Base-by-base conservation (phyloP, 1,140 invertebrate species). In the Bombus fervidus region DNA sequence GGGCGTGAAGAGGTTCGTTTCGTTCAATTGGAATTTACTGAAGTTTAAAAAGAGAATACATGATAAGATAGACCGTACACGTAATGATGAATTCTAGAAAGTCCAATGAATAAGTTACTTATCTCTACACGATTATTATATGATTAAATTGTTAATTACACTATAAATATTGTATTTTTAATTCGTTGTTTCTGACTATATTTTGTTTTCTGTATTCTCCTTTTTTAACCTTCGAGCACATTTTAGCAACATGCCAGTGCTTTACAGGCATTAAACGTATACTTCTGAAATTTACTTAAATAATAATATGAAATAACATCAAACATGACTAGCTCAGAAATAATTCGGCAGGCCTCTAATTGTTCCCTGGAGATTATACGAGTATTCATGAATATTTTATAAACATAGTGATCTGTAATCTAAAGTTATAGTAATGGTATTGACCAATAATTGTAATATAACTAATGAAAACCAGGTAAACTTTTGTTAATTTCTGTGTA, bases 1-100 rank as follows among this genome's bases (percentile, higher is more conserved):
- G 86, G 87, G 74, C 86, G 86, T 87, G 73, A 87, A 87, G 87
- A 89, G 79, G 87, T 87, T 87, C 43, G 86, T 85, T 68, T 31
- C 22, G 57, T 47, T 71, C 4, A 78, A 72, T 57, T 78, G 74
- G 8, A 64, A 57, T 75, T 83, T 41, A 25, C 37, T 2, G 73
- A 78, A 66, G 25, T 41, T 72, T 80, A 28, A 37, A 59, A 53
- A 47, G 15, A 47, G 31, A 80, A 39, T 53, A 31, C 15, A 10
- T 72, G n/a, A 6, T 37, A 71, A 22, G 4, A 47, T 59, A 62
- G 25, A 72, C 10, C 39, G 3, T 34, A 47, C 13, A 72, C 12
- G n/a, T 72, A 43, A 71, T 18, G 28, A 5, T 34, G 3, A 5
- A 25, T 34, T 85, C 47, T 47, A 59, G 28, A 62, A 80, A 73